Conservation (phyloP, 2,113 vertebrate species). For the Channa argus region DNA sequence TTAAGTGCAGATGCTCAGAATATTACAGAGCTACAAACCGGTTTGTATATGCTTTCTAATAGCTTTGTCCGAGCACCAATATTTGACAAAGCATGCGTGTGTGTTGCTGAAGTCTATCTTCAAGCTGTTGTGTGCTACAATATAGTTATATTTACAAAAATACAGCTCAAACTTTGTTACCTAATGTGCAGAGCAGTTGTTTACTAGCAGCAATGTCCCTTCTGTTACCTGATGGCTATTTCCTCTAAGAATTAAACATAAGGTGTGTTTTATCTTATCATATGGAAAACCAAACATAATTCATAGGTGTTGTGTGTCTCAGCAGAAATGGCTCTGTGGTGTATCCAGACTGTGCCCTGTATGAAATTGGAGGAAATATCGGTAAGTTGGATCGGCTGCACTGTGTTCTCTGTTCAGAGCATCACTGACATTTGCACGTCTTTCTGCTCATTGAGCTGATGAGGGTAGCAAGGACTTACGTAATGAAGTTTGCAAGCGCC, state of each 20-base stretch:
- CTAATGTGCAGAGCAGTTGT: background rate
- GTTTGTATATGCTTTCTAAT: no score
- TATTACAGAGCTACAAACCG: no score
- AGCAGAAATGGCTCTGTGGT: slow-evolving; percentile 80
- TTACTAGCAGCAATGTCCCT: background rate
- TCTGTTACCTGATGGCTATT: background rate
- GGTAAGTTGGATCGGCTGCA: slow-evolving; percentile 76
- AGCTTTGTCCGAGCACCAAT: no score
- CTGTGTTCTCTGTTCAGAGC: slow-evolving; percentile 3
- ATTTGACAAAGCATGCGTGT: no score
- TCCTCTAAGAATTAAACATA: no score
- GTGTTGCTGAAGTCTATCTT: no score
- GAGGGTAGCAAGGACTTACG: slow-evolving; percentile 49
- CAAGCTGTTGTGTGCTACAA: no score
- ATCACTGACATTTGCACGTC: slow-evolving; percentile 65
- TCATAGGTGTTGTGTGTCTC: background rate
- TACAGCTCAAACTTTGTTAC: no score
- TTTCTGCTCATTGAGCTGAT: slow-evolving; percentile 72
- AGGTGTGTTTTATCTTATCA: background rate
- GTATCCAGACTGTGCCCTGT: slow-evolving; percentile 81
- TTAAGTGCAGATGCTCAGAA: no score
- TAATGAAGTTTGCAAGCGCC: slow-evolving; percentile 55
- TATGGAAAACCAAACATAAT: background rate
- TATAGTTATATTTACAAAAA: no score
- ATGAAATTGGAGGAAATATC: slow-evolving; percentile 91